These are phyloP conservation scores for Balanococcus diminutus DNA, from an alignment of 2,888 invertebrate genomes.

Conservation along the genomic window DNA sequence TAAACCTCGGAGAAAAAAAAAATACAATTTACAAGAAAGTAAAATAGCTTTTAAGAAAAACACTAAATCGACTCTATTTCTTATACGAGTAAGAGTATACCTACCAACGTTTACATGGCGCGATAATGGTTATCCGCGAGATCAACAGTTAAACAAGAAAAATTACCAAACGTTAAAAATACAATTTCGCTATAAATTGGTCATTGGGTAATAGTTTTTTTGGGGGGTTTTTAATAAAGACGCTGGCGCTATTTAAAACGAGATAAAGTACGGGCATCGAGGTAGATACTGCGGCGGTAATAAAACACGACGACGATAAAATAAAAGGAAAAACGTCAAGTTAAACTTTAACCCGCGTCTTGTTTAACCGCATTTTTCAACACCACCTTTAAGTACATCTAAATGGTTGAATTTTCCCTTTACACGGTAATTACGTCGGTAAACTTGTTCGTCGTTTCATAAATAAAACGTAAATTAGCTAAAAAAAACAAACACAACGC, in stretches of 20 bases:
- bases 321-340: constrained; percentile 19
- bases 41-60: background rate
- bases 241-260: background rate
- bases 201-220: background rate
- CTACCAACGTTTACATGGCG: background rate
- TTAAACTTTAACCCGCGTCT: background rate
- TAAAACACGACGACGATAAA: constrained; percentile 38
- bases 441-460: constrained; percentile 19
- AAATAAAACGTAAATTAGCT: constrained; percentile 32
- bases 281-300: background rate
- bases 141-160: constrained; percentile 40
- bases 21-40: background rate
- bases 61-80: background rate
- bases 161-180: constrained; percentile 21
- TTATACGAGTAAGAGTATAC: background rate
- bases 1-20: background rate
- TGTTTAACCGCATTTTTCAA: constrained; percentile 26
- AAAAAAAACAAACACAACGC: constrained; percentile 6
- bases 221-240: constrained; percentile 32
- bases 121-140: background rate
- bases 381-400: constrained; percentile 29
- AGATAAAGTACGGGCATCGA: background rate
- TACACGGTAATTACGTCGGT: constrained; percentile 31
- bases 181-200: constrained; percentile 24
- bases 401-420: constrained; percentile 26